These are phyloP conservation scores for Chrysaora quinquecirrha DNA, from an alignment of 30 jellyfish, hydroid and myxozoan species.

Conservation along the genomic window DNA sequence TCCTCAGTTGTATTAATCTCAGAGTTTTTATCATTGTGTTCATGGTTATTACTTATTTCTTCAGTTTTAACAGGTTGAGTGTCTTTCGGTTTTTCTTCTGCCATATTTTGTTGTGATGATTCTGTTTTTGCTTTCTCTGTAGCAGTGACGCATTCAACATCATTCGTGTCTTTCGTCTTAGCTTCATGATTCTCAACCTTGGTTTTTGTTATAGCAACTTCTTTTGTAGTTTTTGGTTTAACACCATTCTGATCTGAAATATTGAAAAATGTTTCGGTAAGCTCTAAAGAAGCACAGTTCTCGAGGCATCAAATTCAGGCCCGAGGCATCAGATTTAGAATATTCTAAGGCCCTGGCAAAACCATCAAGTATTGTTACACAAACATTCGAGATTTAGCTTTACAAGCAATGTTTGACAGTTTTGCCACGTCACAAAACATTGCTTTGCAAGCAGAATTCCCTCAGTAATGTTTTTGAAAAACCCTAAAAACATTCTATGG, in stretches of 20 bases:
- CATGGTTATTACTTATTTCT: neutral
- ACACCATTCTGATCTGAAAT: neutral
- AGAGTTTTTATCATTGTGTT: neutral
- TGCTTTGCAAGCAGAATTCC: too few species aligned
- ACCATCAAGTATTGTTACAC: too few species aligned
- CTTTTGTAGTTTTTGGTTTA: neutral
- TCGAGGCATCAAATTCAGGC: neutral
- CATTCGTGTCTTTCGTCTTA: neutral
- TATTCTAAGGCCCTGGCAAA: too few species aligned
- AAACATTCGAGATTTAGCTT: too few species aligned
- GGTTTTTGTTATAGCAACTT: neutral
- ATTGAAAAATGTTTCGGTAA: too few species aligned
- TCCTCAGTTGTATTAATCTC: neutral
- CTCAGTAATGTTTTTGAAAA: too few species aligned
- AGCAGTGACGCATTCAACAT: neutral
- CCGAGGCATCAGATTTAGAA: neutral
- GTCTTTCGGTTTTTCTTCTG: neutral
- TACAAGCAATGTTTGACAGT: too few species aligned
- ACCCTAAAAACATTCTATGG: too few species aligned
- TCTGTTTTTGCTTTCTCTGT: neutral
- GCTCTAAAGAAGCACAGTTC: too few species aligned
- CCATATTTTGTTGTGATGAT: neutral
- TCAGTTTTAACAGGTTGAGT: neutral
- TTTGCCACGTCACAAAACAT: too few species aligned
- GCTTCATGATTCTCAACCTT: neutral